Evolutionary conservation across 1,140 invertebrate genomes (phyloP).

Genomic region (Cecropterus lyciades): DNA sequence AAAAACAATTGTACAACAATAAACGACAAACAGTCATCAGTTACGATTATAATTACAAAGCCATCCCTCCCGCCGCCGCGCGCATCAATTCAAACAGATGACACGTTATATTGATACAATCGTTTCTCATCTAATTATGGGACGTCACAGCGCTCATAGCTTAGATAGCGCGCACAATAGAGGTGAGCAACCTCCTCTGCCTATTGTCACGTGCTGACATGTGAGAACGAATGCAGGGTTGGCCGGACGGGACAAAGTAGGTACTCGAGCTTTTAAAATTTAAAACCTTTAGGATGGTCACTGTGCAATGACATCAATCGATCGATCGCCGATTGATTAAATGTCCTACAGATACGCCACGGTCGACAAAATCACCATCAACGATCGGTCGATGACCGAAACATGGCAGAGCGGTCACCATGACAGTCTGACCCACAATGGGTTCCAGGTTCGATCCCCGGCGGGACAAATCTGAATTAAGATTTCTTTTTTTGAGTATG

Average conservation of each 20-base stretch:
- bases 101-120: slow-evolving; percentile 33
- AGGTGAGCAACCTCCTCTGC: slow-evolving; percentile 62
- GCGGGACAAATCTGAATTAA: no score
- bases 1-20: slow-evolving; percentile 9
- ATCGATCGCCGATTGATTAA: no score
- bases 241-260: neutral
- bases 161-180: slow-evolving; percentile 46
- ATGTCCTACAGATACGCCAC: no score
- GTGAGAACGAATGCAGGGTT: slow-evolving; percentile 8
- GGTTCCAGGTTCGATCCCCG: no score
- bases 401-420: no score
- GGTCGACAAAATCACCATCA: no score
- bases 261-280: no score
- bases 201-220: slow-evolving; percentile 55
- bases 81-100: slow-evolving; percentile 28
- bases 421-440: no score
- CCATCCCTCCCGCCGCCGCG: slow-evolving; percentile 13
- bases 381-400: no score
- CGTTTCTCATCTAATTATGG: slow-evolving; percentile 53
- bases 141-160: slow-evolving; percentile 44
- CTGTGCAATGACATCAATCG: no score
- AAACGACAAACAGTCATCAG: slow-evolving; percentile 18
- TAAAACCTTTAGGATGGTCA: no score
- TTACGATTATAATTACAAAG: slow-evolving; percentile 31
- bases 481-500: no score